phyloP scores from a whole-genome alignment of 2,888 invertebrate species.

The Tridacna gigas region DNA sequence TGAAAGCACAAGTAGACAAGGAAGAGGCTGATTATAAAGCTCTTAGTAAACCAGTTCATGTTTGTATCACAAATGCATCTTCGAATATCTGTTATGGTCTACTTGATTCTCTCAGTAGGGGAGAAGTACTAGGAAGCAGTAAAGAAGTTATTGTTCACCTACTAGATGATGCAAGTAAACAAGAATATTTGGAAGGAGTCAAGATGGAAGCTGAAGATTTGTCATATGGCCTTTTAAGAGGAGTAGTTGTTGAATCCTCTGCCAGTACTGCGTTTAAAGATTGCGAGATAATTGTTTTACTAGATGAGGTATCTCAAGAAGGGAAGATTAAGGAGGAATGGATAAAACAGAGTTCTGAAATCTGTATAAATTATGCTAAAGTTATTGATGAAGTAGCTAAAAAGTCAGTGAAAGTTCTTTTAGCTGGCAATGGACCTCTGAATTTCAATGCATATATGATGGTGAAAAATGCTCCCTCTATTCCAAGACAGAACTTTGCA shows the following conservation, averaged over 20 bases:
- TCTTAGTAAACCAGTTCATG: conserved; percentile 76
- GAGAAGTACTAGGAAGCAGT: conserved; percentile 78
- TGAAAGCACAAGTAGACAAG: conserved; percentile 77
- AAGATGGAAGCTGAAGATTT: conserved; percentile 82
- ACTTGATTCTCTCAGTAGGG: conserved; percentile 74
- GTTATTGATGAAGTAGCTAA: conserved; percentile 75
- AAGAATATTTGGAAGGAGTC: conserved; percentile 73
- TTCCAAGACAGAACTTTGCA: conserved; percentile 79
- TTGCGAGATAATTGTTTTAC: conserved; percentile 77
- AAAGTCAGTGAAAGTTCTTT: conserved; percentile 78
- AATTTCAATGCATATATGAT: conserved; percentile 81
- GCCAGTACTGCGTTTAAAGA: conserved; percentile 76
- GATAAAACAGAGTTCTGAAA: conserved; percentile 74
- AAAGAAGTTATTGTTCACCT: conserved; percentile 79
- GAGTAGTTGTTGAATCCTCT: conserved; percentile 71
- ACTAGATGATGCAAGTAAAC: conserved; percentile 69
- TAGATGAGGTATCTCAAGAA: conserved; percentile 72
- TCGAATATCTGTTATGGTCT: conserved; percentile 76
- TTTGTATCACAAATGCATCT: conserved; percentile 82
- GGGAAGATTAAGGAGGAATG: conserved; percentile 72
- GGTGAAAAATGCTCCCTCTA: conserved; percentile 77
- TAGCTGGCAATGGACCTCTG: conserved; percentile 81
- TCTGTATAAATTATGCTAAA: conserved; percentile 77
- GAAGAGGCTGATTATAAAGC: conserved; percentile 74
- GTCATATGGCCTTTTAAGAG: conserved; percentile 74